phyloP scores from a whole-genome alignment of 2,888 invertebrate species.

The Tiliacea aurago region DNA sequence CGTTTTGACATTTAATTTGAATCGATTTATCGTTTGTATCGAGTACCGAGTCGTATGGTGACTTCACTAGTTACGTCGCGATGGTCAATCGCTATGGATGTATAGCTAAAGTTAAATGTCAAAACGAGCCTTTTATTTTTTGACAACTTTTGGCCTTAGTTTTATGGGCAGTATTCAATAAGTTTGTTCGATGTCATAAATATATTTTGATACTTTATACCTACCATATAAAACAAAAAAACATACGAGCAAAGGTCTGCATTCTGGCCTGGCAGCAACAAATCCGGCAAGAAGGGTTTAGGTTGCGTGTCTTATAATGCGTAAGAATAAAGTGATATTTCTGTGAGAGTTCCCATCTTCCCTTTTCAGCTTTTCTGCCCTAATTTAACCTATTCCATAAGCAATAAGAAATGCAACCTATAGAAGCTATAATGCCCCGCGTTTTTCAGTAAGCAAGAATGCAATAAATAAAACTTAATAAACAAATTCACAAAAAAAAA shows the following conservation, averaged over 20 bases:
- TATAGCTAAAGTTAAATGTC: no score
- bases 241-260: no score
- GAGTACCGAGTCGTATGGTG: no score
- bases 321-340: constrained; percentile 23
- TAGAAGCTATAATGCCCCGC: background rate
- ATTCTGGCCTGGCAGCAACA: background rate
- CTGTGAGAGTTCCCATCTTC: background rate
- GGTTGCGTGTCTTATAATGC: background rate
- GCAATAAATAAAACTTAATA: no score
- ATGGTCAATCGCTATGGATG: no score
- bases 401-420: background rate
- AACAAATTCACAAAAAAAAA: no score
- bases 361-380: background rate
- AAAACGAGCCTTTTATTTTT: no score
- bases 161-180: no score
- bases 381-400: background rate
- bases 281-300: background rate
- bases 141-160: background rate
- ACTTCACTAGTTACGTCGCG: no score
- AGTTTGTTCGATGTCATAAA: background rate
- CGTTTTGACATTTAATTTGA: no score
- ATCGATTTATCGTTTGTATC: no score
- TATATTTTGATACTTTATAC: constrained; percentile 7
- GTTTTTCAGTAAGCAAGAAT: no score
- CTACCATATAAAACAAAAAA: background rate